Conservation (phyloP, 2,797 vertebrate genomes). For the Phylloscopus collybita region DNA sequence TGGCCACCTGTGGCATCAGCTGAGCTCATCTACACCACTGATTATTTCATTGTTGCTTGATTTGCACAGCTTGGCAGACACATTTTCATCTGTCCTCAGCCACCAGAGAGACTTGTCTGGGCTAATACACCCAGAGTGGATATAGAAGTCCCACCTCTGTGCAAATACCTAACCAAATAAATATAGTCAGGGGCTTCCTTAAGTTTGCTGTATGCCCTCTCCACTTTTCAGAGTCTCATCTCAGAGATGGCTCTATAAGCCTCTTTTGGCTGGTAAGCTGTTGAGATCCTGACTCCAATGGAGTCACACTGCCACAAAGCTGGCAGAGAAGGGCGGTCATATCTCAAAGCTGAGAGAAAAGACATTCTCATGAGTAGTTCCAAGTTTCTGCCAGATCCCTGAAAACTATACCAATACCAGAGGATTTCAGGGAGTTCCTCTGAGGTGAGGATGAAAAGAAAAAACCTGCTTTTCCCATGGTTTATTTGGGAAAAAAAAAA, state of each 20-base stretch:
- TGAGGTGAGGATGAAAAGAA: neutral
- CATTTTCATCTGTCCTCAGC: neutral
- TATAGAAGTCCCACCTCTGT: neutral
- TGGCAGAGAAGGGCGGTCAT: neutral
- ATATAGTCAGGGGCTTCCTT: neutral
- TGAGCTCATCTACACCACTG: neutral
- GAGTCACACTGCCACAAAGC: neutral
- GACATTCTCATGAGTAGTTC: neutral
- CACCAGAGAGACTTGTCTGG: neutral
- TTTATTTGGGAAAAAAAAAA: neutral
- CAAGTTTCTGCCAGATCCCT: neutral
- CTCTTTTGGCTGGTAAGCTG: neutral
- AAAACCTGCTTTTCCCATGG: neutral
- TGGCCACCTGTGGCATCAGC: neutral
- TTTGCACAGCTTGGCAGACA: neutral
- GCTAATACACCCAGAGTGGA: neutral
- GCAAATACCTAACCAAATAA: neutral
- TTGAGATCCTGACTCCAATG: neutral
- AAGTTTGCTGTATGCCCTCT: neutral
- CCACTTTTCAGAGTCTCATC: neutral
- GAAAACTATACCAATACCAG: neutral
- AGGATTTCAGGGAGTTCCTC: neutral
- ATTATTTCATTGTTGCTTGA: neutral
- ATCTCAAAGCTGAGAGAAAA: neutral
- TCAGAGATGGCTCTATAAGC: neutral